phyloP scores from a whole-genome alignment of 2,797 vertebrate genomes.

The Liparis tanakae region DNA sequence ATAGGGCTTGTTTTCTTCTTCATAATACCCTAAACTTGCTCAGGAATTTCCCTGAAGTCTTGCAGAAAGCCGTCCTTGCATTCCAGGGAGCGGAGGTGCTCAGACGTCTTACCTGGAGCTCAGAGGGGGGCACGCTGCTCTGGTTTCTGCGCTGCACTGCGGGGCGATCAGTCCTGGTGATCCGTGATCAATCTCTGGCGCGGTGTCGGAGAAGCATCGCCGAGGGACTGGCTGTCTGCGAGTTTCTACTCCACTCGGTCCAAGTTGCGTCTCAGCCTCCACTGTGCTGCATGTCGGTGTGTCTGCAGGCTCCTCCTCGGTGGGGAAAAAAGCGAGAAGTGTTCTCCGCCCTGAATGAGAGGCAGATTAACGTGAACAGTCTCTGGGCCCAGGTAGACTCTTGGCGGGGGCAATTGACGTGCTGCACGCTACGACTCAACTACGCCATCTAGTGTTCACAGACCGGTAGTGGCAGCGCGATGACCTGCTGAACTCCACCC shows the following conservation, averaged over 20 bases:
- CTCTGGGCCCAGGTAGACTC: slow-evolving; percentile 67
- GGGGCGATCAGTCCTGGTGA: slow-evolving; percentile 45
- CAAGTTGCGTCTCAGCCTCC: slow-evolving; percentile 54
- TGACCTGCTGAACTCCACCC: neutral
- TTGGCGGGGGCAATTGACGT: neutral
- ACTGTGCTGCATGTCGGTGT: slow-evolving; percentile 61
- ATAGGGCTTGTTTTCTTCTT: slow-evolving; percentile 48
- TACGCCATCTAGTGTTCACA: slow-evolving; percentile 67
- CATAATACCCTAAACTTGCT: slow-evolving; percentile 53
- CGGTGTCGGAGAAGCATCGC: slow-evolving; percentile 64
- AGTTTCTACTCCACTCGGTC: slow-evolving; percentile 36
- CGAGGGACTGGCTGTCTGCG: slow-evolving; percentile 33
- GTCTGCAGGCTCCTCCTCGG: slow-evolving; percentile 79
- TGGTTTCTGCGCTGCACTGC: slow-evolving; percentile 43
- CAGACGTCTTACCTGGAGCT: slow-evolving; percentile 78
- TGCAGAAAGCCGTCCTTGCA: slow-evolving; percentile 76
- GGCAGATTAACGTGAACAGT: slow-evolving; percentile 54
- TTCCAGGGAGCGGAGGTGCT: slow-evolving; percentile 74
- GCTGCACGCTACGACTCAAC: slow-evolving; percentile 52
- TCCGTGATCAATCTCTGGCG: slow-evolving; percentile 59
- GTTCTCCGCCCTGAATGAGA: slow-evolving; percentile 77
- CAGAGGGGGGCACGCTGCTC: slow-evolving; percentile 38
- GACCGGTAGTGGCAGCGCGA: neutral
- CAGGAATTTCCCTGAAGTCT: slow-evolving; percentile 79
- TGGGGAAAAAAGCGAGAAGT: slow-evolving; percentile 47